Base-by-base conservation (phyloP, 2,888 invertebrate genomes). In the Desoria tigrina region DNA sequence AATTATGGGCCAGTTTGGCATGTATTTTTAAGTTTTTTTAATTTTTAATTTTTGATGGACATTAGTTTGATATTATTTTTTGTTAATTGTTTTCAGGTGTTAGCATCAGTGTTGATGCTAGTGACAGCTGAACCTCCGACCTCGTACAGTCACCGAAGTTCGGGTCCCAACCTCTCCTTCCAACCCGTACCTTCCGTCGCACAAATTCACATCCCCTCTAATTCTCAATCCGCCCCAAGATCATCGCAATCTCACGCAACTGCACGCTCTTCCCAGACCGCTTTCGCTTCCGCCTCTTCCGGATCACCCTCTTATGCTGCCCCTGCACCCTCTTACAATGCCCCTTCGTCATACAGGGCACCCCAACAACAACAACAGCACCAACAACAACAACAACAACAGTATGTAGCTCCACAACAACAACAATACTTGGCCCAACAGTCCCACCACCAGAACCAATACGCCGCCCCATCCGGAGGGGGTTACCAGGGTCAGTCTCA, bases 81-180 rank as follows among this genome's bases (percentile, higher is more conserved):
- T n/a, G n/a, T n/a, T n/a, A n/a, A n/a, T n/a, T n/a, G n/a, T n/a
- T n/a, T n/a, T n/a, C n/a, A 32, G 32, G 32, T 32, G 32, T 11
- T 32, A 32, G 32, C 32, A 32, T 32, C 32, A 7, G 4, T 32
- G 32, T 4, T 32, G 32, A 32, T 77, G 73, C 76, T 77, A 57
- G 79, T 76, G 4, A 3, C 18, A 42, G 78, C 77, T 49, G 72
- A 79, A 65, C 78, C 78, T 49, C 70, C 72, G 24, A 64, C 64
- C 18, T 54, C 65, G 42, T 68, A 68, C 45, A 42, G 61, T 53
- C 68, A 66, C 50, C 39, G 66, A 27, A 65, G 63, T 28, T 63
- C 65, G 3, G 27, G 18, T 16, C 18, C 56, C 27, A 62, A 62
- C 26, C 53, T 69, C 23, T 68, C 68, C 42, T 72, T 72, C 54